Conservation (phyloP, 2,113 vertebrate species). For the Alaudala cheleensis region DNA sequence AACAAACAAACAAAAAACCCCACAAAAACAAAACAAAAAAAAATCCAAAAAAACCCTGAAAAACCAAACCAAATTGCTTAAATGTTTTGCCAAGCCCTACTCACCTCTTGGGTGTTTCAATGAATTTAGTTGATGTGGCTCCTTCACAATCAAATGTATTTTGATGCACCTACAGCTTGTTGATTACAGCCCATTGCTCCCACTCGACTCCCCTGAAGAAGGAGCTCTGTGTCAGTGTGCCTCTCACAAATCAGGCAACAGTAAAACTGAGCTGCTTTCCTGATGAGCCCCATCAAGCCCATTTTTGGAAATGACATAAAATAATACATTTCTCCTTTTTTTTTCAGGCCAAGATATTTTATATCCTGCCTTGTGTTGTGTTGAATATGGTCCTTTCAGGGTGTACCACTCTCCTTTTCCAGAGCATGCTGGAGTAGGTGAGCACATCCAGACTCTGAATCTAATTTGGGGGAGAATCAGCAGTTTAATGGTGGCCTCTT, state of each 20-base stretch:
- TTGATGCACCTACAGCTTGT: neutral
- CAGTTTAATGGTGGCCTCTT: neutral
- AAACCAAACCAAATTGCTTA: neutral
- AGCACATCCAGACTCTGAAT: neutral
- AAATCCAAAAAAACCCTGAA: no score
- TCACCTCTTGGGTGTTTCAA: neutral
- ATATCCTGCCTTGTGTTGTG: neutral
- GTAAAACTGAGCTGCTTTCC: neutral
- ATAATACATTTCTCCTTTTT: neutral
- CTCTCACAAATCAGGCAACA: neutral
- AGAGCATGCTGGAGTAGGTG: neutral
- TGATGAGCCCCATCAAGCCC: neutral
- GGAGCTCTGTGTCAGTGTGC: neutral
- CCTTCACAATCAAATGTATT: neutral
- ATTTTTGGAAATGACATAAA: neutral
- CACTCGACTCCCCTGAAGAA: neutral
- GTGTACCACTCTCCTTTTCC: neutral
- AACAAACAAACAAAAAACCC: neutral
- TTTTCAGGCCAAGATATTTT: neutral
- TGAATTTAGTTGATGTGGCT: neutral
- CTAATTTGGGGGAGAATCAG: neutral
- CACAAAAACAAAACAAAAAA: neutral
- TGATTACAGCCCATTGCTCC: neutral
- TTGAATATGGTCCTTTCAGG: neutral
- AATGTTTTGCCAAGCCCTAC: neutral